Conservation (phyloP, 2,113 vertebrate species). For the Scolopax mira region DNA sequence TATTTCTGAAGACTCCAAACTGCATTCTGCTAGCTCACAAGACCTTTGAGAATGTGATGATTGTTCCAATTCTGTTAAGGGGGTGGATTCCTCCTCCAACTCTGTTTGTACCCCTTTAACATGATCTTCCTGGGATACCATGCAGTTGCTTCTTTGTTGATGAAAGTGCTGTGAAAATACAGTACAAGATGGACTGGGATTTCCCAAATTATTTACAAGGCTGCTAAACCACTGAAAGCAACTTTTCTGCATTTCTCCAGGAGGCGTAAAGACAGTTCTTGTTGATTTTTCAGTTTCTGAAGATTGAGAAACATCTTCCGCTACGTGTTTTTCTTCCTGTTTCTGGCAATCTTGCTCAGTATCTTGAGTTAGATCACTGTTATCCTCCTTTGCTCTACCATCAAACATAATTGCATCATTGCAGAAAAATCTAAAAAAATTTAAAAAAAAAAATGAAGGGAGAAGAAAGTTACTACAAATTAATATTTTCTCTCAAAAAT, state of each 20-base stretch:
- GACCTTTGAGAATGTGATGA: constrained; percentile 7
- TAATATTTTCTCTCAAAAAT: background rate
- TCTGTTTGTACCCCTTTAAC: background rate
- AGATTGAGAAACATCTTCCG: background rate
- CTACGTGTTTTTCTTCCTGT: background rate
- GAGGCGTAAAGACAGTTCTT: background rate
- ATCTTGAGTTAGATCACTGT: background rate
- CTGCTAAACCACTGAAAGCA: constrained; percentile 78
- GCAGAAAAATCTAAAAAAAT: constrained; percentile 82
- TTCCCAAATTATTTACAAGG: background rate
- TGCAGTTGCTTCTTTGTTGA: constrained; percentile 20
- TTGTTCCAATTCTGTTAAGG: constrained; percentile 10
- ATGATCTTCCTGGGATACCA: background rate
- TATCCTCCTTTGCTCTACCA: background rate
- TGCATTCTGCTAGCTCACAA: background rate
- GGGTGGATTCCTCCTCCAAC: constrained; percentile 24
- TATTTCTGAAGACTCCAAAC: background rate
- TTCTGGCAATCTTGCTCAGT: background rate
- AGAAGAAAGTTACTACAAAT: background rate
- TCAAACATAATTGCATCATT: background rate
- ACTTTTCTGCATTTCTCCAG: constrained; percentile 56
- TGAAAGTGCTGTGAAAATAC: constrained; percentile 73
- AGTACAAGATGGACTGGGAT: background rate
- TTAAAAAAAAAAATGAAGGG: background rate
- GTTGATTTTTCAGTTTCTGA: background rate